Base-by-base conservation (phyloP, 1,140 invertebrate species). In the Daktulosphaira vitifoliae region DNA sequence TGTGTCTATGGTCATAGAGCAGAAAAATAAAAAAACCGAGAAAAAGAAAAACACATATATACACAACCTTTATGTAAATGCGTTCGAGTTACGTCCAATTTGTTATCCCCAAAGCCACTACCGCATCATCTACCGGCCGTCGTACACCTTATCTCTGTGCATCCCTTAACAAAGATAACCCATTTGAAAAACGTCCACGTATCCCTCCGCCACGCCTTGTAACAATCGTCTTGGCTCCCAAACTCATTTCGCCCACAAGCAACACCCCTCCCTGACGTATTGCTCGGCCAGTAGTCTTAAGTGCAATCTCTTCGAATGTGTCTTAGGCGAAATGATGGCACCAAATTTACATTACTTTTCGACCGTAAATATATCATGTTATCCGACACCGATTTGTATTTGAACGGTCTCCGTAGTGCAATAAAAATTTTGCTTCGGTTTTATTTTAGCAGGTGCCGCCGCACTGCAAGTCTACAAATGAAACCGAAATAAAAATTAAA, bases 161-260 rank as follows among this genome's bases (percentile, higher is more conserved):
- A 26, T 59, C 53, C 66, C 54, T 49, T 66, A 59, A 66, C 66
- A 66, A 66, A 66, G 66, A 66, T 66, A 66, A 66, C 66, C 66
- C 66, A 62, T 66, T 66, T 66, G 66, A 66, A 66, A 66, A 66
- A 66, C 52, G 66, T 66, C 66, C 53, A 56, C 66, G 65, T 66
- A 56, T 66, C 51, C 51, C 33, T 59, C 20, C 53, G 22, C 53
- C 33, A 23, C 37, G 53, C 33, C 22, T 56, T 22, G 29, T 11
- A 33, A 33, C 29, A 33, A 33, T 11, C n/a, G n/a, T n/a, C n/a
- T n/a, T n/a, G 29, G 29, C 29, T 11, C 5, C 29, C 29, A 11
- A 33, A n/a, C n/a, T n/a, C n/a, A n/a, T n/a, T n/a, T n/a, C n/a
- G n/a, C n/a, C n/a, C n/a, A n/a, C n/a, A n/a, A n/a, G n/a, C n/a